Base-by-base conservation (phyloP, 2,888 invertebrate genomes). In the Perizoma affinitatum region DNA sequence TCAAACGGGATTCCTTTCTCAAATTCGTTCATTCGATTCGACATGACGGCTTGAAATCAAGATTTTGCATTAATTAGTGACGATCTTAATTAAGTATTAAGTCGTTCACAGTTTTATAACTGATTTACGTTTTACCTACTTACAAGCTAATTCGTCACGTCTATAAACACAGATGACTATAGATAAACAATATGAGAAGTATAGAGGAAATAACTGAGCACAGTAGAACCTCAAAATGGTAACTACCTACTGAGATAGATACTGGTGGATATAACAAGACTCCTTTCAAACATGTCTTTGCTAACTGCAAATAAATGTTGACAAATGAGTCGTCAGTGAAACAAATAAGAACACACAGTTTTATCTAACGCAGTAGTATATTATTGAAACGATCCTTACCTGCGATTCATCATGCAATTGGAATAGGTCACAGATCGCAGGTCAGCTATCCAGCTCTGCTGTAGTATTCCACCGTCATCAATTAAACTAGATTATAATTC, bases 51-150 rank as follows among this genome's bases (percentile, higher is more conserved):
- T 11, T 38, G n/a, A 38, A 56, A 47, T 47, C 43, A 38, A 47
- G 58, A 54, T 54, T 58, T 54, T 54, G 47, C 56, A 53, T 35
- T 57, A 54, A 63, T 63, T 57, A 61, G 63, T 41, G 50, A 50
- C 60, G 53, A 59, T 50, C 57, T 43, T 54, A 58, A 55, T 49
- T 64, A 61, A 63, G 58, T 38, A 44, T 47, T 44, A 34, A 36
- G 42, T 34, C 5, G 7, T 54, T 54, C 38, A 55, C 55, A 44
- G 55, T 56, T 56, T 45, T 45, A 36, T 45, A 38, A 57, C 44
- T 40, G 50, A 50, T 40, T 50, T 50, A n/a, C 9, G 42, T 42
- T 38, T 53, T 55, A 46, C 45, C 40, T 38, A 38, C 38, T 38
- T 38, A 22, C 22, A 22, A 22, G 22, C 22, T 22, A 22, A 22